Conservation (phyloP, 2,888 invertebrate genomes). For the Drosophila vallismaia region DNA sequence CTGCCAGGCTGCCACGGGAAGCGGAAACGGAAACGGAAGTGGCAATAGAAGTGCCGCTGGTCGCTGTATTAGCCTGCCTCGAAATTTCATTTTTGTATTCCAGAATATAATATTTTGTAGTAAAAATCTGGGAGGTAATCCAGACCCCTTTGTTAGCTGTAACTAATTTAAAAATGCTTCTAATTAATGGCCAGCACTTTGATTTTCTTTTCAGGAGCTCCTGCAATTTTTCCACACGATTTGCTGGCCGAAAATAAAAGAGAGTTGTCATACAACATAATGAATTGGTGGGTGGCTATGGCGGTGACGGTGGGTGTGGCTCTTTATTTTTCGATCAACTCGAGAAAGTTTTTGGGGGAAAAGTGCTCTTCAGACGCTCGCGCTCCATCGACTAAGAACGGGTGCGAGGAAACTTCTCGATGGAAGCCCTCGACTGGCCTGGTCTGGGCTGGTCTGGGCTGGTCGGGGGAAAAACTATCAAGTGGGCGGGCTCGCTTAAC, state of each 20-base stretch:
- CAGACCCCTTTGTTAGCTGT: not conserved
- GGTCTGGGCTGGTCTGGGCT: too few relatives aligned
- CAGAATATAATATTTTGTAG: too few relatives aligned
- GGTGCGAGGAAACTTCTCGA: slow-evolving; percentile 29
- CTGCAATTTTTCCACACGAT: slow-evolving; percentile 15
- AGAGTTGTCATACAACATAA: slow-evolving; percentile 39
- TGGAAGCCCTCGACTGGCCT: too few relatives aligned
- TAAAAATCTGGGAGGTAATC: not conserved
- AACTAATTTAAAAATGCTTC: not conserved
- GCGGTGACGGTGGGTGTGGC: not conserved
- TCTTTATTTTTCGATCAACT: slow-evolving; percentile 58
- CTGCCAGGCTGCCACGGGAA: slow-evolving; percentile 8
- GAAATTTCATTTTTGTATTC: too few relatives aligned
- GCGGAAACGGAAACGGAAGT: not conserved
- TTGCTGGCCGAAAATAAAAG: slow-evolving; percentile 14
- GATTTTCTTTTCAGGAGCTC: not conserved
- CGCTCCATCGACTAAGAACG: slow-evolving; percentile 69
- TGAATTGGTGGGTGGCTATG: slow-evolving; percentile 17
- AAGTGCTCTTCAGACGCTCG: slow-evolving; percentile 52
- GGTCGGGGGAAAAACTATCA: slow-evolving; percentile 30
- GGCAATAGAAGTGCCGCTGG: not conserved
- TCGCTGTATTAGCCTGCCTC: too few relatives aligned
- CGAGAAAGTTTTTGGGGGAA: slow-evolving; percentile 66
- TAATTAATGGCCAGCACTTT: not conserved
- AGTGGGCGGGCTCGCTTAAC: slow-evolving; percentile 42